Evolutionary conservation across 2,888 invertebrate genomes (phyloP), one percentile per base, ranked within the genome.

Genomic region (Dicyrtomina minuta): DNA sequence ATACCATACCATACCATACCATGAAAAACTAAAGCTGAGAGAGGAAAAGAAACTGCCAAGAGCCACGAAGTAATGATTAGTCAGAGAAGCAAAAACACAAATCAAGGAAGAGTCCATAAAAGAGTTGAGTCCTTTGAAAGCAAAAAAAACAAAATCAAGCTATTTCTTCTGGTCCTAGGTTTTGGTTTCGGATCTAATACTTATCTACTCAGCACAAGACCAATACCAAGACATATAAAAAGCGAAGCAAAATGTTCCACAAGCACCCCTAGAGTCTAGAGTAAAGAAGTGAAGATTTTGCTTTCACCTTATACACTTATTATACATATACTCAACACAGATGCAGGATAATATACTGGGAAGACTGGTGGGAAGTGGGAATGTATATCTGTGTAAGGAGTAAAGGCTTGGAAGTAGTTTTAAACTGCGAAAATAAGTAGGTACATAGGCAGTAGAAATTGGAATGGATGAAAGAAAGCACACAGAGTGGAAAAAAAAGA

Each of bases 31-130:
- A 46, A 17, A 46, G 5, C 15, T 15, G 12, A 12, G 27, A 33
- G n/a, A 33, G 17, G 24, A 56, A 5, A 56, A 20, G 33, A n/a
- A 56, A 56, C 33, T 56, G 56, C 56, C 56, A 33, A 56, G n/a
- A 56, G 56, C 56, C 56, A 56, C n/a, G 20, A 27, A 56, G 56
- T 56, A 56, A 56, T 56, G 17, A 56, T 56, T 56, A 56, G 33
- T 33, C 17, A 56, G 56, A 33, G 27, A 17, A 56, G 49, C 22
- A 49, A 33, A 56, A 56, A 56, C 24, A 33, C 56, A 56, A 56
- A 27, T 27, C 26, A 56, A 22, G 33, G 20, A 53, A n/a, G n/a
- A 33, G 33, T 33, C 56, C 56, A 33, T 24, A 53, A 26, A 53
- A 26, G 24, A 22, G 33, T 33, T 33, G 33, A 33, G 33, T 33